phyloP scores from a whole-genome alignment of 2,888 invertebrate genomes.

The Lymantria monacha region DNA sequence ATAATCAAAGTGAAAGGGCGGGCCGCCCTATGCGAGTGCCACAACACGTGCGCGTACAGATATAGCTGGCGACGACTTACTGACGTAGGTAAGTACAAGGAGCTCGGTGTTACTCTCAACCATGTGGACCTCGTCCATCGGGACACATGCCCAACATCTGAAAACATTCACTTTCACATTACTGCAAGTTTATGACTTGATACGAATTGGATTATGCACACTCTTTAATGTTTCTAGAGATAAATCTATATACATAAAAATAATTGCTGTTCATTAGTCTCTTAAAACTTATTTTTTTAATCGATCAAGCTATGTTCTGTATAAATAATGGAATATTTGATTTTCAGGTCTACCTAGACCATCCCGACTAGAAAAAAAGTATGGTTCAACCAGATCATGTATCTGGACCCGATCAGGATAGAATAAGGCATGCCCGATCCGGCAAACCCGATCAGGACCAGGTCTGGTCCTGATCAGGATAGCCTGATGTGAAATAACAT shows the following conservation, averaged over 20 bases:
- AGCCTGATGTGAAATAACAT: too few relatives aligned
- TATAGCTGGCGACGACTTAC: conserved; percentile 26
- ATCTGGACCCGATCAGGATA: too few relatives aligned
- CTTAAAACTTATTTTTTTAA: too few relatives aligned
- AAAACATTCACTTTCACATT: conserved; percentile 37
- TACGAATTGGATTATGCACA: conserved; percentile 21
- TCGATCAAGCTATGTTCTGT: too few relatives aligned
- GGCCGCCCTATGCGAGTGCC: conserved; percentile 52
- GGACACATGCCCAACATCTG: conserved; percentile 64
- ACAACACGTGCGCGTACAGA: conserved; percentile 37
- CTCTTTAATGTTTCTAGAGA: conserved; percentile 2
- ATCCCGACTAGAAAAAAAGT: too few relatives aligned
- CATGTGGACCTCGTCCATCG: conserved; percentile 43
- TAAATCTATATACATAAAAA: neutral
- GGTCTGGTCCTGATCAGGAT: too few relatives aligned
- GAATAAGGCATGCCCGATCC: too few relatives aligned
- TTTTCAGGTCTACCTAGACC: too few relatives aligned
- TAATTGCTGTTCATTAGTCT: too few relatives aligned
- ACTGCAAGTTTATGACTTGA: conserved; percentile 11
- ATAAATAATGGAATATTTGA: too few relatives aligned
- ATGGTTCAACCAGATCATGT: too few relatives aligned
- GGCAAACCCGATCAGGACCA: too few relatives aligned
- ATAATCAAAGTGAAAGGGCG: conserved; percentile 43
- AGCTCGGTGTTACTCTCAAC: conserved; percentile 52
- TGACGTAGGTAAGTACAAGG: conserved; percentile 37